A percentile compares a stretch with the other conserved stretches of the same genome.
phyloP scores from a whole-genome alignment of 2,888 invertebrate genomes.

The Ctena decussata region DNA sequence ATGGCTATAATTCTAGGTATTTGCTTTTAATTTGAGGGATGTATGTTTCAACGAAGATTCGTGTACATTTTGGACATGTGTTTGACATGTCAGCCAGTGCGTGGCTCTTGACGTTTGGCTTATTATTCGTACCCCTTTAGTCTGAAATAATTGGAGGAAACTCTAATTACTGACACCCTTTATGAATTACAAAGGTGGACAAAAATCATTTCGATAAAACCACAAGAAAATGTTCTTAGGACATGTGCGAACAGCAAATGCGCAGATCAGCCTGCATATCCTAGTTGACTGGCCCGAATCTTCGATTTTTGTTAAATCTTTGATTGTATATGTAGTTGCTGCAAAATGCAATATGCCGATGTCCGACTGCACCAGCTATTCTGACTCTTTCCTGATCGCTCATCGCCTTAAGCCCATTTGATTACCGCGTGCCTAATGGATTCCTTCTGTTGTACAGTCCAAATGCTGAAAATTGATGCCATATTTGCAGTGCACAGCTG shows the following conservation, averaged over 20 bases:
- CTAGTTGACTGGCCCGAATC: too few relatives aligned
- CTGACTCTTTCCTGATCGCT: too few relatives aligned
- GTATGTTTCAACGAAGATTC: neutral
- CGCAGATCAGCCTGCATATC: too few relatives aligned
- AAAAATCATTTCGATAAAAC: neutral
- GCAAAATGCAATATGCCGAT: too few relatives aligned
- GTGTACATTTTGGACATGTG: neutral
- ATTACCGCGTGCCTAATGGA: too few relatives aligned
- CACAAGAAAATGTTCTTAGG: too few relatives aligned
- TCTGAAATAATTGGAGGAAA: neutral
- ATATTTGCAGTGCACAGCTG: neutral
- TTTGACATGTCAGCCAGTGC: neutral
- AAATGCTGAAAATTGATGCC: neutral
- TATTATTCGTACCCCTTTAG: neutral
- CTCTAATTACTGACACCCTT: conserved; percentile 21
- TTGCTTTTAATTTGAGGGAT: conserved; percentile 12
- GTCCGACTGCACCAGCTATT: too few relatives aligned
- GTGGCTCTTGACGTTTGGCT: neutral
- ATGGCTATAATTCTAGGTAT: neutral
- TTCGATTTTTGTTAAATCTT: too few relatives aligned
- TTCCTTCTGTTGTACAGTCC: neutral
- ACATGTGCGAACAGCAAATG: too few relatives aligned
- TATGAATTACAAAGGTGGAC: neutral
- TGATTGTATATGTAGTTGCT: too few relatives aligned
- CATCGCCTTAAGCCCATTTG: too few relatives aligned